Percentiles rank a stretch among this genome's conserved stretches.
These are phyloP conservation scores for Napeogenes inachia DNA, from an alignment of 2,888 invertebrate species.

Conservation along the genomic window DNA sequence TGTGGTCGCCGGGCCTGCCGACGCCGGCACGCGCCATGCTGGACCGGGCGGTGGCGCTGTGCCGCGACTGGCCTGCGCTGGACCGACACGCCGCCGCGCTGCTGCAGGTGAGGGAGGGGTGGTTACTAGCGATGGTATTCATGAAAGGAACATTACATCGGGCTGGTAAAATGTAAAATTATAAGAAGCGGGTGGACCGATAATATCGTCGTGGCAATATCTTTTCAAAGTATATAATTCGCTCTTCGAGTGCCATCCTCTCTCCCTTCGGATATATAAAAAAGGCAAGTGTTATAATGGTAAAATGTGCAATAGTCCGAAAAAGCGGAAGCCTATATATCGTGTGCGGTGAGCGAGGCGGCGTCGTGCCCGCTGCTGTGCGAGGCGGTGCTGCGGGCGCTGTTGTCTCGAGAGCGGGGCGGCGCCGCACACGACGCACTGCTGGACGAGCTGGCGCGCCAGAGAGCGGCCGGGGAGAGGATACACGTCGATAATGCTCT, in stretches of 20 bases:
- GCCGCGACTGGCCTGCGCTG: conserved; percentile 39
- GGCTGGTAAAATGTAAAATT: no score
- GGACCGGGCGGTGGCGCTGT: conserved; percentile 41
- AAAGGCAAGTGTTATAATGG: no score
- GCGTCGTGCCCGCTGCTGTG: conserved; percentile 17
- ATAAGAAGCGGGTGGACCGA: no score
- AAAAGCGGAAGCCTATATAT: conserved; percentile 41
- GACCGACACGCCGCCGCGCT: conserved; percentile 37
- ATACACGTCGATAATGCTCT: conserved; percentile 68
- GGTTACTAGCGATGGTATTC: no score
- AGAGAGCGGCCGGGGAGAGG: conserved; percentile 39
- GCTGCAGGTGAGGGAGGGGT: conserved; percentile 39
- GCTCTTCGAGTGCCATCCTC: no score
- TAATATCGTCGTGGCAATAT: no score
- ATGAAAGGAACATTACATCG: no score
- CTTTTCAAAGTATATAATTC: no score
- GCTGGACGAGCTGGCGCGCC: conserved; percentile 42
- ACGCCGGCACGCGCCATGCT: conserved; percentile 33
- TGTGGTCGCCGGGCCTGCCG: conserved; percentile 42
- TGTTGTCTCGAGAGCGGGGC: conserved; percentile 46
- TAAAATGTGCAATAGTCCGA: conserved; percentile 36
- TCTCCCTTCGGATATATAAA: background rate
- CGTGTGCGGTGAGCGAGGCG: conserved; percentile 27
- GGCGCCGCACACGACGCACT: conserved; percentile 45
- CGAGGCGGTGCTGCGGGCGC: conserved; percentile 37